Evolutionary conservation across 2,888 invertebrate species (phyloP), one percentile per base, ranked within the genome.

Genomic region (Dryadula phaetusa): DNA sequence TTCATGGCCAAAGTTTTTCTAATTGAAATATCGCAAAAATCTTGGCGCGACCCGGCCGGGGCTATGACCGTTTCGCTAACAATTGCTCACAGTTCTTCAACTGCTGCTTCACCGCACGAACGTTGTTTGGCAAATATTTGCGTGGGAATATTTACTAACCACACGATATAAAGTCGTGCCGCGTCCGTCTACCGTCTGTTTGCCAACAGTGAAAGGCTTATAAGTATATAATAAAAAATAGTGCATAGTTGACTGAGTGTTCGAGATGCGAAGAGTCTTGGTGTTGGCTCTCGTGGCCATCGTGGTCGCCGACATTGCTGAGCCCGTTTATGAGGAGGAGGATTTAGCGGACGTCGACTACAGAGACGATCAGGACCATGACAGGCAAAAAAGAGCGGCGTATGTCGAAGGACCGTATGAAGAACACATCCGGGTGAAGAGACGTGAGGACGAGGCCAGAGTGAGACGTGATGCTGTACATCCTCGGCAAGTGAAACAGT

Each of bases 191-290:
- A 75, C 77, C 77, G 79, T 82, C 81, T 54, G 66, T 82, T 80
- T 76, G 78, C 74, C 80, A 80, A 80, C 79, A 75, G 90, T 86
- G 87, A 88, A 88, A 88, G 88, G 88, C 81, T 74, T 62, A 56
- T 53, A 76, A 82, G 77, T 87, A 87, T 88, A 88, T 82, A 88
- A 85, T 79, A 86, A 87, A 89, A 88, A 87, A 85, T 77, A 67
- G 62, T 70, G 67, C 69, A 69, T 75, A 78, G 76, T 78, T 78
- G 85, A 84, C 37, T 56, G 56, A 56, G 56, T 56, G 82, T 83
- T 72, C 80, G 75, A 80, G 75, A 91, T 91, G 91, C 84, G 84
- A 79, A 75, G 79, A 70, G 77, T 85, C 71, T 82, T 82, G 82
- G 77, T 88, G 66, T 72, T 86, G 62, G 81, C 83, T 49, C 73